These are phyloP conservation scores for Dreissena polymorpha DNA, from an alignment of 1,140 invertebrate species.

Conservation along the genomic window DNA sequence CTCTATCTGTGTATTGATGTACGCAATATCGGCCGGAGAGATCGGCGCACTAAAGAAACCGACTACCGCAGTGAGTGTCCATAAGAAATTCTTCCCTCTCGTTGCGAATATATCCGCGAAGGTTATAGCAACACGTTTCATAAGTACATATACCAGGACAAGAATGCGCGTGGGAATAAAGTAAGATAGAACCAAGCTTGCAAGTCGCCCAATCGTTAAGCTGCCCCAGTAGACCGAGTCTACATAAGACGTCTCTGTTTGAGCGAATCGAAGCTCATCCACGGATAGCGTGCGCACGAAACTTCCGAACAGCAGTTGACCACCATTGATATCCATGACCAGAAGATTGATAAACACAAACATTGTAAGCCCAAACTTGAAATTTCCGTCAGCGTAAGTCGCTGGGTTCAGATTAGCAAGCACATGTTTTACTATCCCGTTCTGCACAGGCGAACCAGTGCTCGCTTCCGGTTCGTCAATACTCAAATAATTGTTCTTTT, in stretches of 20 bases:
- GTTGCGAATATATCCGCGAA: conserved; percentile 32
- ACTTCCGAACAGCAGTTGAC: conserved; percentile 57
- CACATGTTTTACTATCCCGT: not conserved
- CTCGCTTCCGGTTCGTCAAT: not conserved
- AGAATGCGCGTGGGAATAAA: conserved; percentile 28
- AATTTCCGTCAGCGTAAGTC: no score
- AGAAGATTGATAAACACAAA: conserved; percentile 50
- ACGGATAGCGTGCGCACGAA: conserved; percentile 56
- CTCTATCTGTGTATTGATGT: conserved; percentile 41
- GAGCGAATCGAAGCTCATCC: conserved; percentile 29
- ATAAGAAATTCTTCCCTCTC: conserved; percentile 13
- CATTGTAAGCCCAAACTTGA: conserved; percentile 41
- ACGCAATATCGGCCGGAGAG: conserved; percentile 39
- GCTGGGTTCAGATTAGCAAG: conserved; percentile 31
- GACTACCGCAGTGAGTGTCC: conserved; percentile 32
- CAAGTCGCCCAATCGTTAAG: conserved; percentile 40
- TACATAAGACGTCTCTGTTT: conserved; percentile 44
- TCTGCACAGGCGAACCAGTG: not conserved
- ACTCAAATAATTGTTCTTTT: conserved; percentile 3
- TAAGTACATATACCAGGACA: conserved; percentile 4
- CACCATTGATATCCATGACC: conserved; percentile 51
- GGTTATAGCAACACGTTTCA: conserved; percentile 20
- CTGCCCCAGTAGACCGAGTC: conserved; percentile 45
- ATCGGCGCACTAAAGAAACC: conserved; percentile 42
- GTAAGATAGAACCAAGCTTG: conserved; percentile 28